phyloP scores from a whole-genome alignment of 2,888 invertebrate species.

The Metopia argyrocephala region DNA sequence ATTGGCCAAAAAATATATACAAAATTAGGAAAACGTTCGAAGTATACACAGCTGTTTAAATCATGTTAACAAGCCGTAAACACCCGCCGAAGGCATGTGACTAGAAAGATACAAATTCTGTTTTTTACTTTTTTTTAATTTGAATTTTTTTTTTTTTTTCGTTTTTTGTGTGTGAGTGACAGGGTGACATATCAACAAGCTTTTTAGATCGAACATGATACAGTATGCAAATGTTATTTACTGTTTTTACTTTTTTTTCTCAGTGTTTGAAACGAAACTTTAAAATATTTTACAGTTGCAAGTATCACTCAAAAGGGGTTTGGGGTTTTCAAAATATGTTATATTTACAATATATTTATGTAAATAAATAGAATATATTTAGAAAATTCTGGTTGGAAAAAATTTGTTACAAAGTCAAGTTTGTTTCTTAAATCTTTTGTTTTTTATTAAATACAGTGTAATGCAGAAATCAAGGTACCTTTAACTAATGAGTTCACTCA shows the following conservation, averaged over 20 bases:
- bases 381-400: neutral
- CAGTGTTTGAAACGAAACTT: neutral
- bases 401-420: neutral
- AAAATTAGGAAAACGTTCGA: slow-evolving; percentile 19
- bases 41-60: slow-evolving; percentile 61
- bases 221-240: slow-evolving; percentile 36
- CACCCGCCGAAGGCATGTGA: slow-evolving; percentile 64
- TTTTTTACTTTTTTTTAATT: neutral
- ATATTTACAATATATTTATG: too few species aligned
- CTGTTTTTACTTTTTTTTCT: neutral
- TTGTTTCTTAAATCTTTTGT: slow-evolving; percentile 33
- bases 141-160: neutral
- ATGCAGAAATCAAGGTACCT: too few species aligned
- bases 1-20: slow-evolving; percentile 32
- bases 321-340: neutral
- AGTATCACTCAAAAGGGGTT: neutral
- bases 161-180: slow-evolving; percentile 54
- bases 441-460: neutral
- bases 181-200: slow-evolving; percentile 64
- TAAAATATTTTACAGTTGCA: neutral
- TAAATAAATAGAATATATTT: too few species aligned
- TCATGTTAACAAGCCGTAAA: slow-evolving; percentile 65
- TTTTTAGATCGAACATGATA: slow-evolving; percentile 60
- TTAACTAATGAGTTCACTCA: too few species aligned
- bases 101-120: slow-evolving; percentile 30